A percentile compares a stretch with the other conserved stretches of the same genome.
These are phyloP conservation scores for Masnerella sp. DNA, from an alignment of 2,888 invertebrate genomes.

Conservation along the genomic window DNA sequence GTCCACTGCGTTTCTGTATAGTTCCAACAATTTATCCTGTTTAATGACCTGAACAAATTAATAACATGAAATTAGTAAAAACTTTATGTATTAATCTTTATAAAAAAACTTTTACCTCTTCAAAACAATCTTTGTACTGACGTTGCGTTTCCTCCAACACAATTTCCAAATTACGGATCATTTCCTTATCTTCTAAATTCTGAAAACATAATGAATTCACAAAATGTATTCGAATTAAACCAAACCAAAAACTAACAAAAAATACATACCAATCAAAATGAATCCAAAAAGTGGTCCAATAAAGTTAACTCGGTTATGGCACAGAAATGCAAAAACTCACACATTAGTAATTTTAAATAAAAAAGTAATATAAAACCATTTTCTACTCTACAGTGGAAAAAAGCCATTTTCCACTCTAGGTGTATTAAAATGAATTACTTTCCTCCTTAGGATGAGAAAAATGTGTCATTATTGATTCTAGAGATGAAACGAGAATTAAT, in stretches of 20 bases:
- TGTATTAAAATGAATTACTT: no score
- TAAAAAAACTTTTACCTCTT: constrained; percentile 66
- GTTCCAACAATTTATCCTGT: constrained; percentile 69
- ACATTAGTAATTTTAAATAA: no score
- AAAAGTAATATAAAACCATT: no score
- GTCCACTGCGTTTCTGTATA: constrained; percentile 70
- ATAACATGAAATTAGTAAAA: no score
- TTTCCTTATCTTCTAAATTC: constrained; percentile 67
- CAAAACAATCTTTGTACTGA: constrained; percentile 72
- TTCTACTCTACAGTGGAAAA: no score
- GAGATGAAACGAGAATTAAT: no score
- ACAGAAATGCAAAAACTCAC: constrained; percentile 4
- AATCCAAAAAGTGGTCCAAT: constrained; percentile 21
- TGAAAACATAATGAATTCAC: constrained; percentile 63
- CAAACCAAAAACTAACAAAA: constrained; percentile 7
- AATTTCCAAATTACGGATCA: constrained; percentile 67
- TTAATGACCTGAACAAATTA: constrained; percentile 72
- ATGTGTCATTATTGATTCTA: no score
- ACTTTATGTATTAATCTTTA: constrained; percentile 8
- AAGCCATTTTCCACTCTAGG: no score
- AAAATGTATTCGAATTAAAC: neutral
- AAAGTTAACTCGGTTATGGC: constrained; percentile 8
- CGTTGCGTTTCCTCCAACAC: constrained; percentile 69
- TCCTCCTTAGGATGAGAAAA: no score
- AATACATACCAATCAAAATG: constrained; percentile 42